A percentile compares a stretch with the other conserved stretches of the same genome.
Conservation (phyloP, 2,888 invertebrate species). For the Eupeodes luniger region DNA sequence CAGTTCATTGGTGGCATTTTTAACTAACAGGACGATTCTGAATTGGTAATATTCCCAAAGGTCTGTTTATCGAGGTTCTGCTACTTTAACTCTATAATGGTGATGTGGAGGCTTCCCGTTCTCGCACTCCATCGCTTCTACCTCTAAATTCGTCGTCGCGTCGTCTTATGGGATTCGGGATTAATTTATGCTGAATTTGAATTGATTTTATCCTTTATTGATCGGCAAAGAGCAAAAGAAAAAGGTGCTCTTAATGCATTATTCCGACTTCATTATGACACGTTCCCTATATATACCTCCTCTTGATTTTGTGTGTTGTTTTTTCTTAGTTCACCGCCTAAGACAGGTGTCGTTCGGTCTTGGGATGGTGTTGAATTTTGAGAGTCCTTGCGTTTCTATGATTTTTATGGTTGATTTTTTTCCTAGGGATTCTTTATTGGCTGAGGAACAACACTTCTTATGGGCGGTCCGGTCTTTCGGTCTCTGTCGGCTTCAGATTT, state of each 20-base stretch:
- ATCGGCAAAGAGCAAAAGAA: slow-evolving; percentile 69
- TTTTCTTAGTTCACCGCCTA: not conserved
- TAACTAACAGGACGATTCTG: slow-evolving; percentile 37
- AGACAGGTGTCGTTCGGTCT: slow-evolving; percentile 55
- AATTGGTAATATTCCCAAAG: slow-evolving; percentile 53
- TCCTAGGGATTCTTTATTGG: not conserved
- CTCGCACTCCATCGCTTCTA: too few relatives aligned
- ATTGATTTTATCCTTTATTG: slow-evolving; percentile 73
- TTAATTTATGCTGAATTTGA: slow-evolving; percentile 72
- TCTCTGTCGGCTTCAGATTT: slow-evolving; percentile 13
- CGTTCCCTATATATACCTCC: slow-evolving; percentile 44
- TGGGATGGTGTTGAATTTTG: slow-evolving; percentile 10
- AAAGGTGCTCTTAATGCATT: slow-evolving; percentile 70
- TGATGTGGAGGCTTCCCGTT: not conserved
- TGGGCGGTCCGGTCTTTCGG: slow-evolving; percentile 50
- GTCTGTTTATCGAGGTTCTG: slow-evolving; percentile 3
- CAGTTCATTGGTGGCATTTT: slow-evolving; percentile 40
- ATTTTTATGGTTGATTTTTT: slow-evolving; percentile 41
- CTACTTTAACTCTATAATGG: not conserved
- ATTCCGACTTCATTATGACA: slow-evolving; percentile 74
- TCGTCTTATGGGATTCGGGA: slow-evolving; percentile 5
- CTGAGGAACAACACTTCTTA: slow-evolving; percentile 47
- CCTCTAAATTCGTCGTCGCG: not conserved
- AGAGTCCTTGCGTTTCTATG: slow-evolving; percentile 54
- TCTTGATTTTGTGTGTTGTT: not conserved